Conservation (phyloP, 2,888 invertebrate genomes). For the Chloromyia formosa region DNA sequence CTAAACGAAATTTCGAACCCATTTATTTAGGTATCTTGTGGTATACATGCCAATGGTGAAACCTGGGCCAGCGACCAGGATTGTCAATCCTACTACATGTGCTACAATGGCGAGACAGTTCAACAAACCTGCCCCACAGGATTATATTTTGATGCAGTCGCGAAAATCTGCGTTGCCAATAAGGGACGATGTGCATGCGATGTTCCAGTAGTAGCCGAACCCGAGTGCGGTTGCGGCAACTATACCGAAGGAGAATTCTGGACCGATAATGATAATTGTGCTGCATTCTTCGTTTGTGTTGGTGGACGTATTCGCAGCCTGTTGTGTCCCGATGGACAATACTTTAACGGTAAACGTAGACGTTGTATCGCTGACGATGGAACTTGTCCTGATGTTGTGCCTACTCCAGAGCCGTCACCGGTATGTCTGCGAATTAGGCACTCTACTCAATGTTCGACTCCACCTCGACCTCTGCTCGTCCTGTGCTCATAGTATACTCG, state of each 20-base stretch:
- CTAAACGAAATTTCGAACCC: no score
- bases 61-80: conserved; percentile 52
- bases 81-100: conserved; percentile 58
- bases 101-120: conserved; percentile 54
- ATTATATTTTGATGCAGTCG: conserved; percentile 59
- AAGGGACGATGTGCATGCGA: conserved; percentile 53
- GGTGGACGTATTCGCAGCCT: conserved; percentile 58
- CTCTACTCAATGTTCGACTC: no score
- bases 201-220: conserved; percentile 48
- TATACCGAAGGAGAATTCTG: conserved; percentile 45
- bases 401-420: background rate
- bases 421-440: no score
- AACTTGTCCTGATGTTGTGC: conserved; percentile 34
- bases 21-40: background rate
- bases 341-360: conserved; percentile 55
- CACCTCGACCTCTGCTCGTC: no score
- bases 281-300: conserved; percentile 57
- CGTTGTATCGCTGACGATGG: conserved; percentile 56
- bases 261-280: conserved; percentile 53
- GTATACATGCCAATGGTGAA: conserved; percentile 22
- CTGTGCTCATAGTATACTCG: no score
- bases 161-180: conserved; percentile 57
- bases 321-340: conserved; percentile 58
- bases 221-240: conserved; percentile 45
- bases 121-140: conserved; percentile 60